Evolutionary conservation across 30 jellyfish, hydroid and myxozoan species (phyloP), one percentile per base, ranked within the genome.

Genomic region (Cassiopea andromeda): DNA sequence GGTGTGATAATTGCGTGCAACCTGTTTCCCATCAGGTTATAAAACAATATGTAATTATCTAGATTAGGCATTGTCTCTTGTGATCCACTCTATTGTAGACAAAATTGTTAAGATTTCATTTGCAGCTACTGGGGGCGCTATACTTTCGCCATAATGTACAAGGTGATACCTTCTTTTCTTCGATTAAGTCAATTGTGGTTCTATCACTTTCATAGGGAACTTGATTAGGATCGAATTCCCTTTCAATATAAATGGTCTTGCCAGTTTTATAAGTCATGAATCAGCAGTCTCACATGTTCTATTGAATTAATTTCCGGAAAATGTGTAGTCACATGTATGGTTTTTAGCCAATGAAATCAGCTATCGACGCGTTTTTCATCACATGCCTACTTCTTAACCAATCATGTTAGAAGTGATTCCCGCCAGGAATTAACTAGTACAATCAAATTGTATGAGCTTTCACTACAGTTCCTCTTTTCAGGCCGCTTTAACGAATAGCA

Each of bases 371-470:
- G 82, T 9, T 18, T 54, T 13, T n/a, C 38, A 13, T 73, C 83
- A 75, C 69, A 49, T 75, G 85, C 54, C 43, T 15, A 19, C 1
- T 1, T 1, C 17, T 67, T 4, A 59, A 17, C 90, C 94, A 77
- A 87, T 77, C 90, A 70, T 66, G 7, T 44, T 75, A 18, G 78
- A 15, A n/a, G 15, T 17, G 45, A 57, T 87, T 78, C 94, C 94
- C 94, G 94, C 94, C 94, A 87, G 85, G 85, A 77, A 86, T 75
- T 76, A 77, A 75, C 54, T 54, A 71, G 59, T 19, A 81, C 87
- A 87, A 87, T 60, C 80, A 80, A 80, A 60, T 61, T 80, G 49
- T 27, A n/a, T 17, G 90, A 67, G 71, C 73, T 76, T 69, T 48
- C 71, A 54, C 66, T n/a, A 13, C 44, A 57, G 60, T 78, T 71